Percentiles rank a stretch among this genome's conserved stretches.
These are phyloP conservation scores for Phyto melanocephala DNA, from an alignment of 2,888 invertebrate genomes.

Conservation along the genomic window DNA sequence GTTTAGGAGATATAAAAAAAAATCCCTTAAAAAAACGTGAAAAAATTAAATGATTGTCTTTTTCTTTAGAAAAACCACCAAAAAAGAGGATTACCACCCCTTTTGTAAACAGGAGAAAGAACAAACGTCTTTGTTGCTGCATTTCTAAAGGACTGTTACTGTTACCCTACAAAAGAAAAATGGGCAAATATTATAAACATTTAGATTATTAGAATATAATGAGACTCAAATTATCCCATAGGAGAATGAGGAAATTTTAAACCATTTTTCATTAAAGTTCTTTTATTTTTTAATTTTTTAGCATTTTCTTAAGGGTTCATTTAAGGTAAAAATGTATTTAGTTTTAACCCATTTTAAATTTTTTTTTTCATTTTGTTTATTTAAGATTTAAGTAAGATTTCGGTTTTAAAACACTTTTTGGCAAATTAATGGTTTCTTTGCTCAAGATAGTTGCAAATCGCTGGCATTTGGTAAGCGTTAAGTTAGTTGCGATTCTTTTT, in stretches of 20 bases:
- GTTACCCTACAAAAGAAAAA: conserved; percentile 18
- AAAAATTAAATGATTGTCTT: neutral
- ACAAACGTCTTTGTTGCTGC: neutral
- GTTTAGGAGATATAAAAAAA: neutral
- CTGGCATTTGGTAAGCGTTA: no score
- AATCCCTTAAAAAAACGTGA: neutral
- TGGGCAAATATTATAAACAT: conserved; percentile 57
- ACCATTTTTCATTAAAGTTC: neutral
- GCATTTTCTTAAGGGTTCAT: neutral
- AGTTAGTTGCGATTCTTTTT: no score
- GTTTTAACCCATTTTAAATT: neutral
- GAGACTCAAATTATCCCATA: conserved; percentile 45
- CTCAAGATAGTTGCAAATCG: no score
- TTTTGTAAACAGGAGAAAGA: neutral
- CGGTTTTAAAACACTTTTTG: neutral
- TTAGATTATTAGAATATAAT: conserved; percentile 54
- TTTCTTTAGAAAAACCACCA: neutral
- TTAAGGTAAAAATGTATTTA: neutral
- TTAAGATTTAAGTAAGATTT: neutral
- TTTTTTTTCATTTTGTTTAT: neutral
- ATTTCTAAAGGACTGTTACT: neutral
- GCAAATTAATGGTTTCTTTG: neutral
- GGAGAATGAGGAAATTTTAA: neutral
- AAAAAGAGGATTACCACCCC: neutral
- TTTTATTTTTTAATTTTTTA: neutral